Evolutionary conservation across 2,113 vertebrate species (phyloP), one percentile per base, ranked within the genome.

Genomic region (Hypanus sabinus): DNA sequence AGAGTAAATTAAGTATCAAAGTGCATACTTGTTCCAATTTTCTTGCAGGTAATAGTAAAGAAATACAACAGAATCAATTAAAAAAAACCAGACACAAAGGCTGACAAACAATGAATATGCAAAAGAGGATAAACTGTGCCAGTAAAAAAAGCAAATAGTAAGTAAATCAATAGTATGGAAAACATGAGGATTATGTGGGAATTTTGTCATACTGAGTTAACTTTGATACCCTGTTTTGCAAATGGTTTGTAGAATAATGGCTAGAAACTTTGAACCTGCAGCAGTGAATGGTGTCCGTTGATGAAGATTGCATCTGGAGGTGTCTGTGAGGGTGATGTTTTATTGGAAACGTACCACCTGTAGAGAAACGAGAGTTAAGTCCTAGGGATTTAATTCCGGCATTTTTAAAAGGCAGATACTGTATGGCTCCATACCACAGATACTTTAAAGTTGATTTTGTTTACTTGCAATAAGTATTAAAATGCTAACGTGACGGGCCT

Each of bases 401-500:
- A 71, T 92, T 20, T 46, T 65, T 71, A 73, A 73, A 71, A 73
- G 38, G 73, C 91, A 73, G 36, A 38, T 93, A 73, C 70, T 70
- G 46, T 46, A 46, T 46, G 68, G 55, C 27, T 73, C 10, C 91
- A 93, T 36, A 46, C 70, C 73, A 38, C 36, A 68, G 68, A 92
- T 92, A 18, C 10, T 92, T 88, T 18, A 14, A 88, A 90, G 85
- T 20, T 18, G 30, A 65, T 55, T 88, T 90, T 65, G 60, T 65
- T 65, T 93, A 93, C 68, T 90, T 60, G 70, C 68, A 75, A 46
- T 93, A 24, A 46, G 38, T 73, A 71, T 93, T 93, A 30, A 73
- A 73, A 93, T 91, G 70, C 38, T 75, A 73, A 46, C 36, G 70
- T 93, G 68, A 93, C 91, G 55, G 91, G 16, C 70, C 91, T 75